Percentiles rank a stretch among this genome's conserved stretches.
These are phyloP conservation scores for Dryocosmus kuriphilus DNA, from an alignment of 2,888 invertebrate species.

Conservation along the genomic window DNA sequence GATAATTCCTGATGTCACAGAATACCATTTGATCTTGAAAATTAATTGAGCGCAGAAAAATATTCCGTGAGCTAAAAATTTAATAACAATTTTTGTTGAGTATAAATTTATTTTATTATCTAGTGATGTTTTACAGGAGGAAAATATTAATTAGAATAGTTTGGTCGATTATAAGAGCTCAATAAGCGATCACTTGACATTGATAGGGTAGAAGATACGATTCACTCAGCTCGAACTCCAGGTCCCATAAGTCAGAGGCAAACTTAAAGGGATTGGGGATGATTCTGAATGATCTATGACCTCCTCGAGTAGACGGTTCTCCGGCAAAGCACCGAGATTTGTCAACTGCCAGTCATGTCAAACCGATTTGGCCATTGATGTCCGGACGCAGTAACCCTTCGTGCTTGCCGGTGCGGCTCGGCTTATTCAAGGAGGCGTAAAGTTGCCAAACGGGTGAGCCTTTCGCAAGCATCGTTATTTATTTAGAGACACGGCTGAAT, in stretches of 20 bases:
- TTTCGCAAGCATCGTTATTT: slow-evolving; percentile 62
- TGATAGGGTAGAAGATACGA: not conserved
- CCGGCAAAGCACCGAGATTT: slow-evolving; percentile 64
- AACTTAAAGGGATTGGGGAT: slow-evolving; percentile 25
- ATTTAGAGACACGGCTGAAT: slow-evolving; percentile 66
- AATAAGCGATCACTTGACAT: not conserved
- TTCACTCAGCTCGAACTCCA: slow-evolving; percentile 6
- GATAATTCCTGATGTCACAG: too few species aligned
- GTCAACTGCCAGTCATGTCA: slow-evolving; percentile 71
- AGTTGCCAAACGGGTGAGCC: slow-evolving; percentile 55
- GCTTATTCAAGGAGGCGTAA: slow-evolving; percentile 54
- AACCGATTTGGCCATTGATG: slow-evolving; percentile 70
- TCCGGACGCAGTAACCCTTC: slow-evolving; percentile 46
- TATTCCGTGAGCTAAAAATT: too few species aligned
- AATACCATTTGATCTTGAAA: too few species aligned
- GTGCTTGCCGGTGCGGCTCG: slow-evolving; percentile 38
- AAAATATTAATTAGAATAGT: not conserved
- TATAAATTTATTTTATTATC: too few species aligned
- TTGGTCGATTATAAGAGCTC: not conserved
- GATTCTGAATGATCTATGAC: slow-evolving; percentile 46
- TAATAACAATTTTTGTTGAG: too few species aligned
- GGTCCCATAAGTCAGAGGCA: slow-evolving; percentile 10
- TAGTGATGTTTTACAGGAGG: not conserved
- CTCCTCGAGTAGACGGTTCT: slow-evolving; percentile 52
- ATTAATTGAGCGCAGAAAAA: too few species aligned